These are phyloP conservation scores for Ciconia stormi DNA, from an alignment of 2,113 vertebrate species.

Conservation along the genomic window DNA sequence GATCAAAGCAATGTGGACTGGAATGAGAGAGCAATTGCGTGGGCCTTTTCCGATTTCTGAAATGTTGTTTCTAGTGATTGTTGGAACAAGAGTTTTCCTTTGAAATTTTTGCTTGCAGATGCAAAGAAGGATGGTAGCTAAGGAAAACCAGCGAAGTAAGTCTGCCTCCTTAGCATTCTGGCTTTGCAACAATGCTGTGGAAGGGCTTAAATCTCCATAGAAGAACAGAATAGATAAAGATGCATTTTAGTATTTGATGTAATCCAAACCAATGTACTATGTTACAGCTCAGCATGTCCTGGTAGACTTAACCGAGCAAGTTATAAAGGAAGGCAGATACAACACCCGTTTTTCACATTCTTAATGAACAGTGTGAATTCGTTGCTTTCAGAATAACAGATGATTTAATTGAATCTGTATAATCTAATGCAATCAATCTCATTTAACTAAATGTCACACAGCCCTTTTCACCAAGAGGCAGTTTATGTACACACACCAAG, in stretches of 20 bases:
- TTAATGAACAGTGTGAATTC: slow-evolving; percentile 49
- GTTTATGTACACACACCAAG: slow-evolving; percentile 45
- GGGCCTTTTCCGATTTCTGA: not conserved
- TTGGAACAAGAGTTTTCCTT: not conserved
- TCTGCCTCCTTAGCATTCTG: not conserved
- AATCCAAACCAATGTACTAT: not conserved
- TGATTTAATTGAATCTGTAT: slow-evolving; percentile 70
- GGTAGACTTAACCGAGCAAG: slow-evolving; percentile 7
- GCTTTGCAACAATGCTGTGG: not conserved
- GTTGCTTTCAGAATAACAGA: slow-evolving; percentile 64
- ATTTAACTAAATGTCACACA: slow-evolving; percentile 69
- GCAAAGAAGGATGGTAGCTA: not conserved
- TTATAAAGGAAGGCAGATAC: slow-evolving; percentile 36
- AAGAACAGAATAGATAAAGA: not conserved
- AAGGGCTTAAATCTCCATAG: not conserved
- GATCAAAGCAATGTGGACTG: not conserved
- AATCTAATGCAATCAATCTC: slow-evolving; percentile 65
- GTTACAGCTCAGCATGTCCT: not conserved
- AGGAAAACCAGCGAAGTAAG: not conserved
- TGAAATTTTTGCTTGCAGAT: not conserved
- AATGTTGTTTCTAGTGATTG: not conserved
- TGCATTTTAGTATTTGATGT: not conserved
- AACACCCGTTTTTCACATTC: slow-evolving; percentile 14
- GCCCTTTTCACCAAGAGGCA: slow-evolving; percentile 49
- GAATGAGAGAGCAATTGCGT: not conserved